Evolutionary conservation across 2,113 vertebrate genomes (phyloP).

Genomic region (Malurus cyaneus): DNA sequence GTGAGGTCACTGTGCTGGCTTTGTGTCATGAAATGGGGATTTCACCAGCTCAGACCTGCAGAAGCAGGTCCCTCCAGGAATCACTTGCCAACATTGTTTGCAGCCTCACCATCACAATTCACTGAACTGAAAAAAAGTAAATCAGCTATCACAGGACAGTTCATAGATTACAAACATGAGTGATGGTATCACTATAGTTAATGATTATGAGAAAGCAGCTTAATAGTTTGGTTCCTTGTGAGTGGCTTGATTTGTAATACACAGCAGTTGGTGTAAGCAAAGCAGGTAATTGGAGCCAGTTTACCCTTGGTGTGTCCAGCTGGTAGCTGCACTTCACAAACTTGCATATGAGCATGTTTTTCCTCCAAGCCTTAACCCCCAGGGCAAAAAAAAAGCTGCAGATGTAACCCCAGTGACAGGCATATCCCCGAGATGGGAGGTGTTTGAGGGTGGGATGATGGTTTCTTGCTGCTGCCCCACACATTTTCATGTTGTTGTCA

Average conservation of each 20-base stretch:
- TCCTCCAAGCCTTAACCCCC: neutral
- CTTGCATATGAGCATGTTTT: neutral
- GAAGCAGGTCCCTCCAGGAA: neutral
- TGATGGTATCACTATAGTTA: slow-evolving; percentile 56
- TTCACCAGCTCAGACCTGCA: neutral
- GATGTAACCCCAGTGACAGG: neutral
- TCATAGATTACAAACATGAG: slow-evolving; percentile 31
- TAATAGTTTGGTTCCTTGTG: slow-evolving; percentile 38
- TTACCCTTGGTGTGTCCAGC: slow-evolving; percentile 7
- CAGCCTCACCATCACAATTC: slow-evolving; percentile 13
- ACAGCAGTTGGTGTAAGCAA: neutral
- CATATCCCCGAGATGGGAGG: neutral
- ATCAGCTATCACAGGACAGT: slow-evolving; percentile 2
- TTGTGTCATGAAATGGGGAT: neutral
- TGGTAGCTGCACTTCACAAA: neutral
- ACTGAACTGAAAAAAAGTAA: slow-evolving; percentile 12
- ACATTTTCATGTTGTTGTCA: neutral
- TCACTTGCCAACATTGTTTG: neutral
- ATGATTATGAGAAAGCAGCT: slow-evolving; percentile 26
- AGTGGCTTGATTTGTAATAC: slow-evolving; percentile 29
- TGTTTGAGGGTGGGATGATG: neutral
- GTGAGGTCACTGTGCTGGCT: accelerated
- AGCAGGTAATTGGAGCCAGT: neutral
- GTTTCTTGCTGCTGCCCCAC: neutral
- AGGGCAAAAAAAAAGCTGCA: neutral